phyloP scores from a whole-genome alignment of 2,888 invertebrate genomes.

The Chouioia cunea region DNA sequence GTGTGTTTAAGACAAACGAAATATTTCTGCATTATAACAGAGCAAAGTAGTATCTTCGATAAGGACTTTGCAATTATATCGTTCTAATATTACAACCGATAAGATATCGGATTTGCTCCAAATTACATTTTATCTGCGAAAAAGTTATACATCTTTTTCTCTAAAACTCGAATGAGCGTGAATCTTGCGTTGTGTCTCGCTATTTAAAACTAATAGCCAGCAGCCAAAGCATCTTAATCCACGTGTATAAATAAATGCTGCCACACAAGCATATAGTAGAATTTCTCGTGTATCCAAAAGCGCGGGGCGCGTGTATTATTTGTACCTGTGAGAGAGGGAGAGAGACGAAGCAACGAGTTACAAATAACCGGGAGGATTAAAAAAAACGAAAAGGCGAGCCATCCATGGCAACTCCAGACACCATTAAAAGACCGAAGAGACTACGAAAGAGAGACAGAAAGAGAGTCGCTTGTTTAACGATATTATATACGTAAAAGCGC shows the following conservation, averaged over 20 bases:
- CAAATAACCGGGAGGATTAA: constrained; percentile 33
- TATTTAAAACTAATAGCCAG: no score
- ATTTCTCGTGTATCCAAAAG: constrained; percentile 29
- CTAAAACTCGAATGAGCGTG: no score
- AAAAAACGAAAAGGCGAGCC: constrained; percentile 13
- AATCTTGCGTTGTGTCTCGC: no score
- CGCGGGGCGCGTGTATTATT: constrained; percentile 27
- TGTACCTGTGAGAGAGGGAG: constrained; percentile 25
- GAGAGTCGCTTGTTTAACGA: constrained; percentile 41
- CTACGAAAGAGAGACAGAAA: constrained; percentile 30
- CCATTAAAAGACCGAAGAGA: constrained; percentile 42
- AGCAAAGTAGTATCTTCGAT: not conserved
- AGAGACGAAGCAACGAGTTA: constrained; percentile 17
- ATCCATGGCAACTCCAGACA: constrained; percentile 44
- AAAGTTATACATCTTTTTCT: no score
- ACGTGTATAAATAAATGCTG: constrained; percentile 8
- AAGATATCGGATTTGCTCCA: no score
- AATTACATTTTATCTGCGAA: no score
- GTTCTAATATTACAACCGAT: no score
- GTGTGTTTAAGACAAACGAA: constrained; percentile 6
- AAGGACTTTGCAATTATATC: no score
- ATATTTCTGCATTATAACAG: not conserved
- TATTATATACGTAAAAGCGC: constrained; percentile 48
- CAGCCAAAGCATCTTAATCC: constrained; percentile 6
- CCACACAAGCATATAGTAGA: not conserved